A percentile compares a stretch with the other conserved stretches of the same genome.
These are phyloP conservation scores for Pygocentrus nattereri DNA, from an alignment of 2,797 vertebrate genomes.

Conservation along the genomic window DNA sequence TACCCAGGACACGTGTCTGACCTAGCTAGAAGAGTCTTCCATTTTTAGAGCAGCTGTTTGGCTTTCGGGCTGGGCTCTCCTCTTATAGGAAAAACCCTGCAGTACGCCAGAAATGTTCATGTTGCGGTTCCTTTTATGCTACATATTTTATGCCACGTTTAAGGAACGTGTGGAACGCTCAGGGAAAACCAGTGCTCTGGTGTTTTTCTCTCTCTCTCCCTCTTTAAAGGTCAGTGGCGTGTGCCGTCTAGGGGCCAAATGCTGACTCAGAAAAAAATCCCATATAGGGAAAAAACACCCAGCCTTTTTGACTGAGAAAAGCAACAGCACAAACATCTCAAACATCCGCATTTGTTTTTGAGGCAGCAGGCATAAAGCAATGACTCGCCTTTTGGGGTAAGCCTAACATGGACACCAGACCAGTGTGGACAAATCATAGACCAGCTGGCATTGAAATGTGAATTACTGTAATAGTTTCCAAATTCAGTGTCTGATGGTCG, in stretches of 20 bases:
- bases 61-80: neutral
- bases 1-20: neutral
- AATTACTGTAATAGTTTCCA: no score
- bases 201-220: slow-evolving; percentile 2
- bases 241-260: neutral
- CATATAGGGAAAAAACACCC: neutral
- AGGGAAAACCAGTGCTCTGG: neutral
- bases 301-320: neutral
- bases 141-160: no score
- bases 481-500: no score
- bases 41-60: slow-evolving; percentile 28
- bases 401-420: no score
- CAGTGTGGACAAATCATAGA: no score
- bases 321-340: neutral
- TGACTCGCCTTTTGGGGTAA: no score
- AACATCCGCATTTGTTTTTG: neutral
- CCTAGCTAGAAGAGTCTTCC: neutral
- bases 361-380: no score
- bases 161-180: neutral
- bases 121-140: neutral
- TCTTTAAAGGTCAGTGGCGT: slow-evolving; percentile 33
- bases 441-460: no score
- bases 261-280: slow-evolving; percentile 34
- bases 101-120: neutral
- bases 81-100: neutral